Base-by-base conservation (phyloP, 2,113 vertebrate genomes). In the Empidonax alnorum region DNA sequence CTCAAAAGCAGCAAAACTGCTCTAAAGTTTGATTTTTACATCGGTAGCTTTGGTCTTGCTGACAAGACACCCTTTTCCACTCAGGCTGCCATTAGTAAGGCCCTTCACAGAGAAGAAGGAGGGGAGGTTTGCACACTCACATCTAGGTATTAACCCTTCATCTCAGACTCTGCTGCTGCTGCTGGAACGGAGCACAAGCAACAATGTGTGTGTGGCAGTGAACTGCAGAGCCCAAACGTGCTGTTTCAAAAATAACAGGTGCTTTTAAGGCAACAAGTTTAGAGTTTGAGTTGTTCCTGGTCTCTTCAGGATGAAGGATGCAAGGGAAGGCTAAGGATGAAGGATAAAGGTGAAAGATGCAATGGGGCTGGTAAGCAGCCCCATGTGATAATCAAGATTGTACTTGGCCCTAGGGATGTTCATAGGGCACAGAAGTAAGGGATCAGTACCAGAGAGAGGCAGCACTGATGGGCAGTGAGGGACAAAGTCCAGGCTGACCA, bases 1-100 rank as follows among this genome's bases (percentile, higher is more conserved):
- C 89, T 92, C 83, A 89, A 90, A 93, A 96, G 37, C 76, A 74
- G 18, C 9, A 73, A 85, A 81, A n/a, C 12, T 35, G 25, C 46
- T 65, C 44, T 79, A 20, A 81, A 82, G 41, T 80, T 65, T 35
- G 37, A 67, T 89, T 94, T 81, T 61, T 81, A 91, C 90, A 47
- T 71, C 19, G 7, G 68, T 73, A 23, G 27, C 18, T 61, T 96
- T 92, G 72, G 37, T 94, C 42, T 62, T 84, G 56, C 56, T 92
- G 69, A 85, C 77, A 94, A 86, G 78, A 73, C 61, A 68, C 12
- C 59, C 46, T 95, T 94, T 92, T 95, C 66, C 82, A 66, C 35
- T 65, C 56, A 37, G 18, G 66, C 66, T 92, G 55, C 87, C 83
- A 81, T 84, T 78, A 93, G 67, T 83, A 79, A 91, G 50, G 65